Conservation (phyloP, 2,888 invertebrate species). For the Zygogramma bicolorata region DNA sequence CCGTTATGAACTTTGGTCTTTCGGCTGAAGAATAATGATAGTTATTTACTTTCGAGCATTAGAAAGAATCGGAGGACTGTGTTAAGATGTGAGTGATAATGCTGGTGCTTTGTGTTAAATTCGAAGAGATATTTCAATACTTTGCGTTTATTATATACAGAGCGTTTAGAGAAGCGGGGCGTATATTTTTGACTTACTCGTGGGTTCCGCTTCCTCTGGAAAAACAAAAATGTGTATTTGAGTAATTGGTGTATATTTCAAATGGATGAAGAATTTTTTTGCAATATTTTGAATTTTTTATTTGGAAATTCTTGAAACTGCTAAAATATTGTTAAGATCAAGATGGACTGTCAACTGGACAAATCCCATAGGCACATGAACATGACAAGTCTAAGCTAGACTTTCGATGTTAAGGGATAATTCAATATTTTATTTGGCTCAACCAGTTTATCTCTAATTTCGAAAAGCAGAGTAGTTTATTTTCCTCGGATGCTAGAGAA, state of each 20-base stretch:
- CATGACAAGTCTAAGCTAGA: too few species aligned
- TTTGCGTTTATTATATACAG: neutral
- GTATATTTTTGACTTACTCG: conserved; percentile 58
- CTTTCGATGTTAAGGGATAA: too few species aligned
- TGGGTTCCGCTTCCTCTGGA: conserved; percentile 64
- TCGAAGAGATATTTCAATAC: neutral
- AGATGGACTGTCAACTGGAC: too few species aligned
- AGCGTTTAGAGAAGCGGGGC: conserved; percentile 2
- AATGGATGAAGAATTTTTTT: neutral
- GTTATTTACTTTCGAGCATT: neutral
- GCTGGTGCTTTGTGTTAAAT: neutral
- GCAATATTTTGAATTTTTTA: too few species aligned
- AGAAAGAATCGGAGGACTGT: neutral
- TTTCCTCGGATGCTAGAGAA: too few species aligned
- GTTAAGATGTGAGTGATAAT: neutral
- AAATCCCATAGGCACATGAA: too few species aligned
- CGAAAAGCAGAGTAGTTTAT: too few species aligned
- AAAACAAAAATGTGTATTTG: conserved; percentile 40
- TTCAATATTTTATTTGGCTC: too few species aligned
- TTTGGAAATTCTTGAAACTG: too few species aligned
- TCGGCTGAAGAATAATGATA: conserved; percentile 71
- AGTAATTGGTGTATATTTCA: neutral
- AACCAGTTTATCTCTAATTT: too few species aligned
- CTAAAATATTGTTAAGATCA: too few species aligned
- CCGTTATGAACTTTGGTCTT: conserved; percentile 80